Conservation (phyloP, 2,113 vertebrate species). For the Hypanus sabinus region DNA sequence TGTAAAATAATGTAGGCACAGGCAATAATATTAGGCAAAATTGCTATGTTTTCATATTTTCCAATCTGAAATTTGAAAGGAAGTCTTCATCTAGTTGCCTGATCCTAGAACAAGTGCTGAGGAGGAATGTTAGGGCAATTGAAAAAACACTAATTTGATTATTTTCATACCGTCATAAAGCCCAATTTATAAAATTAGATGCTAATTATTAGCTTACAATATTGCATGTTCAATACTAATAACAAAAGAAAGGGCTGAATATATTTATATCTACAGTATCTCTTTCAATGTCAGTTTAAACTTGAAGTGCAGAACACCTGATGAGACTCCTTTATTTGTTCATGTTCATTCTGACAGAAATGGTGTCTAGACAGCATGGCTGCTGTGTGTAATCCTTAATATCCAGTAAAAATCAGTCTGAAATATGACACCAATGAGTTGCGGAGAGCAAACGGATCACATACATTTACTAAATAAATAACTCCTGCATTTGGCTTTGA, state of each 20-base stretch:
- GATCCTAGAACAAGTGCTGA: not conserved
- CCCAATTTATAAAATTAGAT: not conserved
- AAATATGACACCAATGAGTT: conserved; percentile 73
- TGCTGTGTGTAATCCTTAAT: conserved; percentile 88
- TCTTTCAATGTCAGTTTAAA: not conserved
- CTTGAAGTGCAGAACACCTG: not conserved
- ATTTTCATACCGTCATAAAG: not conserved
- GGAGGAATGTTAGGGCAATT: not conserved
- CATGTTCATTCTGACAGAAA: conserved; percentile 79
- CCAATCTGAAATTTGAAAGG: not conserved
- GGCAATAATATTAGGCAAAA: too few species aligned
- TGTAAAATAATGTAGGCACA: too few species aligned
- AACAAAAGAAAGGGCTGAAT: not conserved
- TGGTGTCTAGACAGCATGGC: conserved; percentile 91
- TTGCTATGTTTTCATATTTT: not conserved
- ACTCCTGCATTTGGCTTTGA: conserved; percentile 25
- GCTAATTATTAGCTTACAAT: not conserved
- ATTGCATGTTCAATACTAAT: not conserved
- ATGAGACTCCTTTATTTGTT: conserved; percentile 47
- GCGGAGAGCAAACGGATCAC: conserved; percentile 64
- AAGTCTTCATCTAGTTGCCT: not conserved
- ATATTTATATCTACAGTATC: too few species aligned
- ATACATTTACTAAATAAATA: conserved; percentile 63
- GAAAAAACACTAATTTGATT: not conserved
- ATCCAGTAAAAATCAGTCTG: conserved; percentile 83